These are phyloP conservation scores for Caligus rogercresseyi DNA, from an alignment of 1,140 invertebrate species.

Conservation along the genomic window DNA sequence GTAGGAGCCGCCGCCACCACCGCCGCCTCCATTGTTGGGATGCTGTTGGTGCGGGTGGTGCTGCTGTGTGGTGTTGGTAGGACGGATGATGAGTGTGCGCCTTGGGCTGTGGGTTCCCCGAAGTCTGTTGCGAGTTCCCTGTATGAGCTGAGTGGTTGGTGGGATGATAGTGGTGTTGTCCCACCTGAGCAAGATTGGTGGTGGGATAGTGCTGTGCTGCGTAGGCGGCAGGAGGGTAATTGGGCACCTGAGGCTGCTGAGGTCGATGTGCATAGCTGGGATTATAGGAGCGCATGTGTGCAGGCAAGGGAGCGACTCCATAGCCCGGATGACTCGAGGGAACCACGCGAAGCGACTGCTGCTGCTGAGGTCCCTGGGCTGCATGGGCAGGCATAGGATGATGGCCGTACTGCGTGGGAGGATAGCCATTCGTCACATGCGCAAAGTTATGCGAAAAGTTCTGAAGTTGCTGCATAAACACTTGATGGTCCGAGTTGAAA, in stretches of 20 bases:
- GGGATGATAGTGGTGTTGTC: neutral
- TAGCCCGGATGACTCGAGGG: neutral
- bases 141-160: no score
- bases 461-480: neutral
- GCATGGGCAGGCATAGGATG: neutral
- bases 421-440: neutral
- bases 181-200: no score
- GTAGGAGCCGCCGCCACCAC: neutral
- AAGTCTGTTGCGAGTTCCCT: neutral
- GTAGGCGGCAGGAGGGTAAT: neutral
- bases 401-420: neutral
- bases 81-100: no score
- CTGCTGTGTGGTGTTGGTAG: no score
- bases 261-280: no score
- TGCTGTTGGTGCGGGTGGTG: no score
- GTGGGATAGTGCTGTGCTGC: neutral
- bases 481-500: neutral
- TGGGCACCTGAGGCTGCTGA: neutral
- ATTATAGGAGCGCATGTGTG: neutral
- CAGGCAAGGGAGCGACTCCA: neutral
- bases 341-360: neutral
- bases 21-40: neutral
- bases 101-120: no score
- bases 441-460: neutral
- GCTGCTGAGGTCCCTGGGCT: neutral